These are phyloP conservation scores for Pseudochirops corinnae DNA, from an alignment of 2,797 vertebrate genomes.

Conservation along the genomic window DNA sequence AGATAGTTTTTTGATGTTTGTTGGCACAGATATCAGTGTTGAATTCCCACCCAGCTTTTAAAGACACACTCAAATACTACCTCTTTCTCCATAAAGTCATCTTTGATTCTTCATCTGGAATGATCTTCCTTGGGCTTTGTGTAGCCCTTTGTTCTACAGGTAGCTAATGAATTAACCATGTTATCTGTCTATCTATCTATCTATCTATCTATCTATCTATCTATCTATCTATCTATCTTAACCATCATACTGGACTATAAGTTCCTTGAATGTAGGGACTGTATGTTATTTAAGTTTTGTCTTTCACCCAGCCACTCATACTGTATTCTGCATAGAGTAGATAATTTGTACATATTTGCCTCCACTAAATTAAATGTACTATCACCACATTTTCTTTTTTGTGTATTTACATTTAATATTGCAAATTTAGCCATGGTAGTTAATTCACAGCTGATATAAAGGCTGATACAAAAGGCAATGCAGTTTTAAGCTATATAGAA, in stretches of 20 bases:
- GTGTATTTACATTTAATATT: neutral
- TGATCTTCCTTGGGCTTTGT: neutral
- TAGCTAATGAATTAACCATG: neutral
- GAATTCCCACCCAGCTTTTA: neutral
- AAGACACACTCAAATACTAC: neutral
- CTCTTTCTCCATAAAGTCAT: neutral
- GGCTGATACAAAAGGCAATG: neutral
- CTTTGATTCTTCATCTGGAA: neutral
- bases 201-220: too few species aligned
- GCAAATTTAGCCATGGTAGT: neutral
- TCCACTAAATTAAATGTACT: rapidly evolving
- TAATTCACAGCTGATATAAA: neutral
- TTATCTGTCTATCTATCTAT: neutral
- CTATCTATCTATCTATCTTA: neutral
- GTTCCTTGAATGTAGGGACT: neutral
- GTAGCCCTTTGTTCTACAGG: neutral
- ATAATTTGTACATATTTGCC: neutral
- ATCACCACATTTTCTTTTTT: neutral
- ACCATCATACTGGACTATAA: neutral
- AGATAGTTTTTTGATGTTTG: neutral
- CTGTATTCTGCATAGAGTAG: neutral
- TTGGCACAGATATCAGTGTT: neutral
- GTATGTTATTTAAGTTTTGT: neutral
- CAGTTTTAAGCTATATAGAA: neutral
- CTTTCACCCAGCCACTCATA: neutral